Conservation (phyloP, 1,140 invertebrate species). For the Caenorhabditis inopinata region DNA sequence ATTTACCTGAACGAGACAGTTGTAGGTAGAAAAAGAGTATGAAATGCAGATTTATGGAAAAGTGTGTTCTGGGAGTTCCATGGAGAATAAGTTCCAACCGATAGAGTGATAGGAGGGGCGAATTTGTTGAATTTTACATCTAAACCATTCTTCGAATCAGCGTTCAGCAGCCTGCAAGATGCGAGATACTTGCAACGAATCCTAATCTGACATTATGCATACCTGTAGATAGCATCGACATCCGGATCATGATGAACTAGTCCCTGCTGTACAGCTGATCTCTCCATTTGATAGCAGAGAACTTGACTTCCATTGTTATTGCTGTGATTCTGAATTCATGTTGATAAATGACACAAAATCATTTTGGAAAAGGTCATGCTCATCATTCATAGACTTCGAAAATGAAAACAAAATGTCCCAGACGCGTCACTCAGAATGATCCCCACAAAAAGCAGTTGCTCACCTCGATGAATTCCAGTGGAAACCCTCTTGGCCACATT, state of each 20-base stretch:
- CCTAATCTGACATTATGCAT: slow-evolving; percentile 46
- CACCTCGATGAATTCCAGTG: too few relatives aligned
- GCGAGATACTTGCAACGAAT: slow-evolving; percentile 40
- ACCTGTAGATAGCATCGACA: slow-evolving; percentile 66
- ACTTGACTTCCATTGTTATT: too few relatives aligned
- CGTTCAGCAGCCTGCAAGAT: slow-evolving; percentile 27
- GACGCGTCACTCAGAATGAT: slow-evolving; percentile 64
- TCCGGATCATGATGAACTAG: too few relatives aligned
- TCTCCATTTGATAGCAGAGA: too few relatives aligned
- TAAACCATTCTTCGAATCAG: not conserved
- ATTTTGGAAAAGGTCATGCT: too few relatives aligned
- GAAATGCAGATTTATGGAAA: slow-evolving; percentile 64
- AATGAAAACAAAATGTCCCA: slow-evolving; percentile 66
- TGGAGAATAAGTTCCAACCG: slow-evolving; percentile 57
- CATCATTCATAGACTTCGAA: too few relatives aligned
- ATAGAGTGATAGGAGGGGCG: slow-evolving; percentile 42
- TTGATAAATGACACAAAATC: too few relatives aligned
- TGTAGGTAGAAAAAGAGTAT: slow-evolving; percentile 58
- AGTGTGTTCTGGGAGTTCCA: too few relatives aligned
- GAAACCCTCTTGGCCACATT: too few relatives aligned
- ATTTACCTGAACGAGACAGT: slow-evolving; percentile 48
- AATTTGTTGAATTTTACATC: slow-evolving; percentile 30
- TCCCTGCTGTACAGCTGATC: too few relatives aligned
- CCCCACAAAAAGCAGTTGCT: not conserved
- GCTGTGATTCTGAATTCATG: too few relatives aligned